Evolutionary conservation across 2,113 vertebrate species (phyloP), one percentile per base, ranked within the genome.

Genomic region (Petromus typicus): DNA sequence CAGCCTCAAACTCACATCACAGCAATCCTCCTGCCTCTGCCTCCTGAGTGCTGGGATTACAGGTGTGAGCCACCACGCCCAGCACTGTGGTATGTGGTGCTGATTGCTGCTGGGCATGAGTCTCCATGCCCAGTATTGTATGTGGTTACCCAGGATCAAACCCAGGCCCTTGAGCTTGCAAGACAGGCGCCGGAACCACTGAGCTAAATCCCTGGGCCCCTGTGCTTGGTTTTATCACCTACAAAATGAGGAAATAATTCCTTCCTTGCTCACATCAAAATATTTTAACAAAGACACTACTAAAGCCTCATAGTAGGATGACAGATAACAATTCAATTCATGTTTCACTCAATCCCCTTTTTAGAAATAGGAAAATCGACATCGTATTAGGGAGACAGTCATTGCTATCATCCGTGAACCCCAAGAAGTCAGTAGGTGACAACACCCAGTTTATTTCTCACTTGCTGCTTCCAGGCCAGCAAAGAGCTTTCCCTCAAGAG

Each of bases 351-450:
- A 45, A 93, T 64, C 30, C 23, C 59, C 57, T 90, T 78, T 85
- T 93, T 86, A 81, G 48, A 84, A 67, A 80, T 71, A 43, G 67
- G 61, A 96, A 93, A 63, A 84, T 34, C 30, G 7, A 91, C 61
- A n/a, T 5, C 32, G 4, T 63, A 30, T 37, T 76, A 81, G 17
- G 20, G 63, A 76, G 67, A 84, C 27, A 32, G 14, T 40, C 69
- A 40, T 34, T 83, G 22, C 56, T 79, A 73, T 10, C 66, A 73
- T 88, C 40, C 71, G 48, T n/a, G 91, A 88, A 45, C n/a, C 10
- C 7, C 16, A 25, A 27, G 13, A 22, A 32, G 13, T 67, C 88
- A 57, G 25, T 30, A 23, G 54, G n/a, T 80, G 66, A 37, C 56
- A 73, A 32, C 59, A 0, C 59, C 54, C 51, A 12, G 54, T 67